Evolutionary conservation across 1,140 invertebrate species (phyloP).

Genomic region (Papilio polytes): DNA sequence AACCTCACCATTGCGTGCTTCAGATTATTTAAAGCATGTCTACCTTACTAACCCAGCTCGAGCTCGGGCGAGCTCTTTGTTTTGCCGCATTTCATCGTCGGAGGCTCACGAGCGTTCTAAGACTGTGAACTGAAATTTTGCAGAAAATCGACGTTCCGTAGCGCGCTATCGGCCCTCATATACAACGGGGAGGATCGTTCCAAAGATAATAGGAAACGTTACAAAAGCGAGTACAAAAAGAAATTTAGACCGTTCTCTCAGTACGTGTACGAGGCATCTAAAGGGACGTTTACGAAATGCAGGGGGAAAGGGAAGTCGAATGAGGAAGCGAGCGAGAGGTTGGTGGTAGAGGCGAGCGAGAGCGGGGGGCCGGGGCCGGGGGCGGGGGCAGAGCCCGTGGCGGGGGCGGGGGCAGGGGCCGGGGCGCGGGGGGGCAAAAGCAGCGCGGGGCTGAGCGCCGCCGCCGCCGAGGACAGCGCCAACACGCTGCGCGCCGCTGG

Average conservation of each 20-base stretch:
- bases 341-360: conserved; percentile 61
- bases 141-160: conserved; percentile 85
- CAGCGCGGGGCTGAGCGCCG: conserved; percentile 65
- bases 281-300: conserved; percentile 88
- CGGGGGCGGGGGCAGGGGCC: conserved; percentile 80
- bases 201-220: conserved; percentile 85
- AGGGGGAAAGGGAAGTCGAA: conserved; percentile 84
- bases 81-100: conserved; percentile 79
- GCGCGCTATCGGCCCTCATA: conserved; percentile 83
- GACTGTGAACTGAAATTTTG: conserved; percentile 82
- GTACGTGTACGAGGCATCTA: conserved; percentile 89
- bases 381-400: conserved; percentile 65
- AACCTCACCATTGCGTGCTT: conserved; percentile 81
- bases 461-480: conserved; percentile 65
- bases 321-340: conserved; percentile 79
- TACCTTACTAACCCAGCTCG: conserved; percentile 77
- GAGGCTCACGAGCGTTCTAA: conserved; percentile 69
- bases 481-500: conserved; percentile 71
- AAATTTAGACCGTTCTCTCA: conserved; percentile 93
- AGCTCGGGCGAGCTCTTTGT: conserved; percentile 72
- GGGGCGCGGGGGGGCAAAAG: conserved; percentile 81
- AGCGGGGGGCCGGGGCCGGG: conserved; percentile 50
- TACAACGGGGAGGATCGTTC: conserved; percentile 83
- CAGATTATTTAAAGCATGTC: conserved; percentile 80
- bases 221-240: conserved; percentile 91